Conservation (phyloP, 2,797 vertebrate species). For the Champsocephalus esox region DNA sequence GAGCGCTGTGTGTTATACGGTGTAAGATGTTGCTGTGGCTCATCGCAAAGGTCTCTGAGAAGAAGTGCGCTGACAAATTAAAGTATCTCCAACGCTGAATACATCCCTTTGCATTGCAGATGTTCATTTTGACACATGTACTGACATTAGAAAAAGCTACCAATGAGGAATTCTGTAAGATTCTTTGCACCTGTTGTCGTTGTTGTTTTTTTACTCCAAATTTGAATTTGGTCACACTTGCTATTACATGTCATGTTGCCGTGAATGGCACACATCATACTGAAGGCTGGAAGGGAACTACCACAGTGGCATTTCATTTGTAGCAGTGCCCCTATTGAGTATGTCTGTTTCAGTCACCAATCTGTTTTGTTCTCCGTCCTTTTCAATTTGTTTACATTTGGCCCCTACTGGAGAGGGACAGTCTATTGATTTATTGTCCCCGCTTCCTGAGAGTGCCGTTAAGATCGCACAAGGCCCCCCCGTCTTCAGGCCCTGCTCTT, state of each 20-base stretch:
- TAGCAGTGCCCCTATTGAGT: slow-evolving; percentile 73
- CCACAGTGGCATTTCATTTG: slow-evolving; percentile 72
- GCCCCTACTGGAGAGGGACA: slow-evolving; percentile 81
- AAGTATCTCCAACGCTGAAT: slow-evolving; percentile 49
- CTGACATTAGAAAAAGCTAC: slow-evolving; percentile 18
- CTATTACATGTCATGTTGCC: slow-evolving; percentile 39
- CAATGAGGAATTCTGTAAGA: slow-evolving; percentile 26
- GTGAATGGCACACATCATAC: slow-evolving; percentile 53
- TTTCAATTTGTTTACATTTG: slow-evolving; percentile 87
- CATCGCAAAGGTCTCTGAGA: slow-evolving; percentile 48
- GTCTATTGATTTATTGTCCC: slow-evolving; percentile 84
- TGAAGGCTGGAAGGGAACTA: slow-evolving; percentile 59
- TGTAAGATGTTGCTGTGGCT: slow-evolving; percentile 58
- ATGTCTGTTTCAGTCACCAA: slow-evolving; percentile 80
- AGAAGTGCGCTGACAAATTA: slow-evolving; percentile 53
- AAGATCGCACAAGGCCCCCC: slow-evolving; percentile 60
- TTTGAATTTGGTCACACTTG: slow-evolving; percentile 36
- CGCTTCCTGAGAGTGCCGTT: slow-evolving; percentile 77
- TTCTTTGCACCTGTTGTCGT: slow-evolving; percentile 53
- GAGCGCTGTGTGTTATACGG: slow-evolving; percentile 62
- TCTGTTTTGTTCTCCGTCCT: slow-evolving; percentile 80
- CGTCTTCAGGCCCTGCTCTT: slow-evolving; percentile 63
- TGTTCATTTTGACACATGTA: slow-evolving; percentile 41
- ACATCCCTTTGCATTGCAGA: slow-evolving; percentile 37
- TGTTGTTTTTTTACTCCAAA: slow-evolving; percentile 35